Evolutionary conservation across 2,888 invertebrate species (phyloP).

Genomic region (Odontocolon sp.): DNA sequence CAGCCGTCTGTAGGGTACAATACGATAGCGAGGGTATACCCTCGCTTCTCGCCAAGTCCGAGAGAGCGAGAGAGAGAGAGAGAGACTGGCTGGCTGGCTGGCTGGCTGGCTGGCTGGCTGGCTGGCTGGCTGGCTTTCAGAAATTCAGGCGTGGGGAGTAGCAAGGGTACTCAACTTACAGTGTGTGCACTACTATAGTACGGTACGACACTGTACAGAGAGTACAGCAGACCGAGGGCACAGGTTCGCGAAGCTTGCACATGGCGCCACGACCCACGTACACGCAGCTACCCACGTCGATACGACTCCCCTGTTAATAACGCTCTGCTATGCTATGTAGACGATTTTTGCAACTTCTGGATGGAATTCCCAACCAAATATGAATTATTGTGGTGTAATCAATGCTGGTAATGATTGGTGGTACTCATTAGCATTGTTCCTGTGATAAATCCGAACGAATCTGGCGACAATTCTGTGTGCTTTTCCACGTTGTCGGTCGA

Average conservation of each 20-base stretch:
- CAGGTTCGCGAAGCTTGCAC: constrained; percentile 54
- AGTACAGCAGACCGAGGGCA: constrained; percentile 13
- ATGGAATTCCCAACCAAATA: too few relatives aligned
- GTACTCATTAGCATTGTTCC: too few relatives aligned
- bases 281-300: constrained; percentile 42
- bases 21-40: too few relatives aligned
- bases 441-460: too few relatives aligned
- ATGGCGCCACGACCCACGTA: constrained; percentile 53
- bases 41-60: too few relatives aligned
- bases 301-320: constrained; percentile 22
- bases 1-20: too few relatives aligned
- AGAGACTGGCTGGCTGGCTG: constrained; percentile 10
- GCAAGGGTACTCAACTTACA: constrained; percentile 37
- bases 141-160: constrained; percentile 44
- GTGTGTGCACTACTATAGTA: constrained; percentile 26
- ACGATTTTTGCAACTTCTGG: too few relatives aligned
- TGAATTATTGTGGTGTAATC: too few relatives aligned
- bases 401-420: too few relatives aligned
- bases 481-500: too few relatives aligned
- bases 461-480: too few relatives aligned
- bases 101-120: not conserved
- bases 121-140: constrained; percentile 33
- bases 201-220: not conserved
- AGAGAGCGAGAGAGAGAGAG: not conserved
- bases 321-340: too few relatives aligned